Evolutionary conservation across 1,140 invertebrate species (phyloP), one percentile per base, ranked within the genome.

Genomic region (Formica selysi): DNA sequence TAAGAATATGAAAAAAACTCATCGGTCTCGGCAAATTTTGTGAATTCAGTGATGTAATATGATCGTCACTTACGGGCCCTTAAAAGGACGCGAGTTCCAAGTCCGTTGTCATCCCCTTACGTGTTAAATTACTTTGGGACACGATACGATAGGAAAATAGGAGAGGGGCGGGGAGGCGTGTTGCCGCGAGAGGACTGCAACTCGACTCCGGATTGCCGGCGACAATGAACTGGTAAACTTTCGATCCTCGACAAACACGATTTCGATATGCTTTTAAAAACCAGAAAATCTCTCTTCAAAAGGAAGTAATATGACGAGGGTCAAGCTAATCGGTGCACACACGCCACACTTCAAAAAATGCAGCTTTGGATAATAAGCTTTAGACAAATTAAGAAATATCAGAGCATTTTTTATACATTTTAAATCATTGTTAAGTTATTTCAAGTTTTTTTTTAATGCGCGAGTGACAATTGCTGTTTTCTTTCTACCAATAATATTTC

Each of bases 111-210:
- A 81, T 91, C 92, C 93, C 90, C 92, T 92, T 87, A 92, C 94
- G 94, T 92, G 92, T 95, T 94, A 94, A 93, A 94, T 94, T 95
- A 94, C 94, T 93, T 79, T 87, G 88, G 90, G 91, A 91, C 89
- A 90, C 88, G 91, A 91, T 91, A 92, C 73, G 78, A 22, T 70
- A 88, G 88, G 84, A 91, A 91, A 87, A 32, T 11, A 29, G 13
- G 13, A 48, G 44, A 22, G 79, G 73, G 80, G 88, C 6, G 16
- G 7, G 44, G 76, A 84, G 71, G 88, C 88, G 90, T 86, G 73
- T 87, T 65, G 83, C 65, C 71, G 91, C 83, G 79, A 85, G 87
- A 71, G 89, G 78, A 71, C 64, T 93, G 94, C 93, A 95, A 95
- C 91, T 93, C 93, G 94, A 95, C 92, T 93, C 94, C 92, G 79